A percentile compares a stretch with the other conserved stretches of the same genome.
Evolutionary conservation across 2,797 vertebrate species (phyloP).

Genomic region (Cheirogaleus major): DNA sequence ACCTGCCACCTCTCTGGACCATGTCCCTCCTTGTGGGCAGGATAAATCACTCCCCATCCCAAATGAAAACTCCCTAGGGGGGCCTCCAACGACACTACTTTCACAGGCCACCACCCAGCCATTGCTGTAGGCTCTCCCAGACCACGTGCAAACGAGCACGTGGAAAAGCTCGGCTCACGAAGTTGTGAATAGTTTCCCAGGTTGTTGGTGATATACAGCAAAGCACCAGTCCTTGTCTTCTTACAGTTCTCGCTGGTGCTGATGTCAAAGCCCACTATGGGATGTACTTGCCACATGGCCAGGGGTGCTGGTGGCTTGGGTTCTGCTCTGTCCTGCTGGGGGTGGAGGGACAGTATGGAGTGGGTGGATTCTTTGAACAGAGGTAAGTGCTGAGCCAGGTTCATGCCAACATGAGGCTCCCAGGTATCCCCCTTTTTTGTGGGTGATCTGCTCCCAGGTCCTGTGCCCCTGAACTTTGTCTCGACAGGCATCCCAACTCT

Average conservation of each 20-base stretch:
- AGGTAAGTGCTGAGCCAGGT: not conserved
- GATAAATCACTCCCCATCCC: not conserved
- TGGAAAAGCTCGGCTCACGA: not conserved
- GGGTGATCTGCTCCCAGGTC: not conserved
- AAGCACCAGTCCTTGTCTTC: not conserved
- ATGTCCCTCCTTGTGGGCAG: not conserved
- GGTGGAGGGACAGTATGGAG: fast-evolving
- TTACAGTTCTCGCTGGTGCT: not conserved
- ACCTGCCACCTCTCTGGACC: not conserved
- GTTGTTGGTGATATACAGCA: not conserved
- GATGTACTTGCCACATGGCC: not conserved
- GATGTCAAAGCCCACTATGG: fast-evolving
- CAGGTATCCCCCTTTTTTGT: too few species aligned
- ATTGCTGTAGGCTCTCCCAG: not conserved
- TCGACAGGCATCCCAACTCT: not conserved
- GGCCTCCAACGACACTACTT: not conserved
- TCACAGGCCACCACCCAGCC: not conserved
- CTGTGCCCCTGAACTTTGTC: not conserved
- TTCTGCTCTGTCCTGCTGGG: not conserved
- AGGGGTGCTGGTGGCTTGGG: fast-evolving
- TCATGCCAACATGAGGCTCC: fast-evolving
- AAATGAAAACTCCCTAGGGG: not conserved
- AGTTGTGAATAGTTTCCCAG: not conserved
- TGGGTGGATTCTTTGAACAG: not conserved
- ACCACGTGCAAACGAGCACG: too few species aligned